These are phyloP conservation scores for Chaetorhynchus papuensis DNA, from an alignment of 2,113 vertebrate species.

Conservation along the genomic window DNA sequence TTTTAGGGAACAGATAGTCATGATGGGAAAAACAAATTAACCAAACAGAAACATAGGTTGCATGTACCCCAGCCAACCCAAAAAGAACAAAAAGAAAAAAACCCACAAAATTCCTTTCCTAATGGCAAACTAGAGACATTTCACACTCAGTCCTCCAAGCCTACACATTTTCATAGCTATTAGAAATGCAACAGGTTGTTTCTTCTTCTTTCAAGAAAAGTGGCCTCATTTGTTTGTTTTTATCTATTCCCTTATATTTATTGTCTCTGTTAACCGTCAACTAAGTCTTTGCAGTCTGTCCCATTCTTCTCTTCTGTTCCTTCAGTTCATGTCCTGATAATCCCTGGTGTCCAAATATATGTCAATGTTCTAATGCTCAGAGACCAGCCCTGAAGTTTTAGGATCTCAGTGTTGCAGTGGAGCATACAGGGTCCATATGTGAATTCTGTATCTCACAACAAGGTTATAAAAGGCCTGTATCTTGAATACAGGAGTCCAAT, in stretches of 20 bases:
- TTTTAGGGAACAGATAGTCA: background rate
- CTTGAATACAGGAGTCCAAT: background rate
- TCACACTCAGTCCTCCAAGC: background rate
- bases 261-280: background rate
- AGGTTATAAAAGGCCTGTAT: background rate
- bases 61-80: fast-evolving
- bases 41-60: fast-evolving
- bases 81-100: background rate
- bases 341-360: background rate
- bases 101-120: fast-evolving
- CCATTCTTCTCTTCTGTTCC: background rate
- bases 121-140: background rate
- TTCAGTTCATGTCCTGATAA: background rate
- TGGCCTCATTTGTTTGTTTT: fast-evolving
- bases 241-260: background rate
- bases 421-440: background rate
- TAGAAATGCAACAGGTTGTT: background rate
- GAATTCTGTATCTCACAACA: background rate
- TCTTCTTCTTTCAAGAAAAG: background rate
- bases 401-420: background rate
- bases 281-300: background rate
- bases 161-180: background rate
- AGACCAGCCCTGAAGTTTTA: background rate
- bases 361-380: background rate
- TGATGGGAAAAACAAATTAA: background rate